Conservation (phyloP, 2,797 vertebrate genomes). For the Parambassis ranga region DNA sequence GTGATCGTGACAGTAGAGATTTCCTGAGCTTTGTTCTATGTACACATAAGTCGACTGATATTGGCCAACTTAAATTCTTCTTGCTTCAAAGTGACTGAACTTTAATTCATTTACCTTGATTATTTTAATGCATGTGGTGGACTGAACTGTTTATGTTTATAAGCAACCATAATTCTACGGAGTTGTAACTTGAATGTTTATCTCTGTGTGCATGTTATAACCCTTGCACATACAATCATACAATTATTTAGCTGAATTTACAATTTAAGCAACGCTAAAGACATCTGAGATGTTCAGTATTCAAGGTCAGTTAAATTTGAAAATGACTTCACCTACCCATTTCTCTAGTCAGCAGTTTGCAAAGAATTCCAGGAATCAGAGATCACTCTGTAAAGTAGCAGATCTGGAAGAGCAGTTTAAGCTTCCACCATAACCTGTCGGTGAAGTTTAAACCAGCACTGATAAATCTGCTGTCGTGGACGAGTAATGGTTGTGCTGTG, state of each 20-base stretch:
- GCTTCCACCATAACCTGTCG: neutral
- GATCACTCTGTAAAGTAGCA: constrained; percentile 9
- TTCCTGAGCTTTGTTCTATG: constrained; percentile 4
- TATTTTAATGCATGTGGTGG: constrained; percentile 8
- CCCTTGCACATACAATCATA: neutral
- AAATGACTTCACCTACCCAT: neutral
- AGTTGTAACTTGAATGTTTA: constrained; percentile 21
- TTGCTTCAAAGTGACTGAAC: too few relatives aligned
- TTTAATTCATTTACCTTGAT: neutral
- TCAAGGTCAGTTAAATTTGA: neutral
- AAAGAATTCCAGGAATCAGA: neutral
- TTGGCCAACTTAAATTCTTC: neutral
- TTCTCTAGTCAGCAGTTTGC: too few relatives aligned
- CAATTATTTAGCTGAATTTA: neutral
- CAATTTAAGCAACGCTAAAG: neutral
- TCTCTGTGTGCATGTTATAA: neutral
- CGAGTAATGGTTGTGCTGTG: constrained; percentile 5
- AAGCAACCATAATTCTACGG: too few relatives aligned
- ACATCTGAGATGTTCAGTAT: neutral
- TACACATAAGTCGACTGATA: neutral
- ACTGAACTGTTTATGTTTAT: neutral
- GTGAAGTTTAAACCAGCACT: neutral
- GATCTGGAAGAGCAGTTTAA: constrained; percentile 7
- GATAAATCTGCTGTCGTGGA: neutral
- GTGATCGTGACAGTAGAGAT: neutral